Evolutionary conservation across 2,888 invertebrate genomes (phyloP), one percentile per base, ranked within the genome.

Genomic region (Ectemnius continuus): DNA sequence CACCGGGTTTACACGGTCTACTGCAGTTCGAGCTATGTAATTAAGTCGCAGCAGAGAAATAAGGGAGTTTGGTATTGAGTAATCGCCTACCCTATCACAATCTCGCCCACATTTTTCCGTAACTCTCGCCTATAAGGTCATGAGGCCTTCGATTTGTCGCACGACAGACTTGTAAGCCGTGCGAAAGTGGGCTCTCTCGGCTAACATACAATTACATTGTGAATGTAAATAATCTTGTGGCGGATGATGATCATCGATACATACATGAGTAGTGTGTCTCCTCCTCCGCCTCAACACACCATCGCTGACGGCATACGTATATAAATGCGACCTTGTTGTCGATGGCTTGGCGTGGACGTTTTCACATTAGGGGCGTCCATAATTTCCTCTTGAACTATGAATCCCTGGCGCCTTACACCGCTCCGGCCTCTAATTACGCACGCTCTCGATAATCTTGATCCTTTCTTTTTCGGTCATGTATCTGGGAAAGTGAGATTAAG

Each of bases 371-470:
- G 79, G 82, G 83, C 82, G 82, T 83, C 77, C 82, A 83, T 83
- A 81, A 77, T 83, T 83, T 71, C 63, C 79, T 78, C 75, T 81
- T 81, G 74, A 83, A 81, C 83, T 83, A 81, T 73, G 81, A 83
- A 83, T 79, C 75, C 74, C 45, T 67, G 63, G 59, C 46, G 64
- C 52, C 73, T 75, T 76, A 80, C 77, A 77, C 79, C 73, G 68
- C 52, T 58, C 48, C 69, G 76, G 77, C 80, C 73, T 83, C 45
- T 83, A 82, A 83, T 83, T 83, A 82, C 75, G 62, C 80, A 70
- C 73, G 47, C 65, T 73, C 75, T 82, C 77, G 73, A 80, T 78
- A 76, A 78, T 83, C 78, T 80, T 58, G 78, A 78, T 78, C 67
- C 67, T 74, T 73, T 61, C 36, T 36, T 36, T 36, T 6, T 36